These are phyloP conservation scores for Saccopteryx bilineata DNA, from an alignment of 2,113 vertebrate genomes.

Conservation along the genomic window DNA sequence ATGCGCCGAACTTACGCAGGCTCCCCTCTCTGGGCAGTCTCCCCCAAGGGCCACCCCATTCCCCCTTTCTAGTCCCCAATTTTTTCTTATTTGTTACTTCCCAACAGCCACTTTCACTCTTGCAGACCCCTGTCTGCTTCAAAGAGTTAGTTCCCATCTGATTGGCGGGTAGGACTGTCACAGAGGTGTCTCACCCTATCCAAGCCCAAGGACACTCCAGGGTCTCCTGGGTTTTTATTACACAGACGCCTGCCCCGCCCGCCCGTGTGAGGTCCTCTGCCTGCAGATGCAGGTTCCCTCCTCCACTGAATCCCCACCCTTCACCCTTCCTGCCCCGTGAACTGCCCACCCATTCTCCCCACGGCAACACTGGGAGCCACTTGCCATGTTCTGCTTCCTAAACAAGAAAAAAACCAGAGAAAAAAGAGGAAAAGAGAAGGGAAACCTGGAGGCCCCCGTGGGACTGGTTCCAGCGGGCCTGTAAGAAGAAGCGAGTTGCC, in stretches of 20 bases:
- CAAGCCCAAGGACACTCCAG: constrained; percentile 61
- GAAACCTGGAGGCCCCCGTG: background rate
- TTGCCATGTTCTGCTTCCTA: background rate
- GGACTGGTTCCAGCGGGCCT: background rate
- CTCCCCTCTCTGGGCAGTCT: background rate
- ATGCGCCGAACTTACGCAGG: background rate
- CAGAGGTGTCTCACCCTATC: background rate
- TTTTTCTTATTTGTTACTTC: constrained; percentile 5
- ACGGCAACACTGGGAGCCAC: background rate
- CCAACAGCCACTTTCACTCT: background rate
- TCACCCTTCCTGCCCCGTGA: background rate
- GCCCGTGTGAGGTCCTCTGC: background rate
- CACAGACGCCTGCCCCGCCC: background rate
- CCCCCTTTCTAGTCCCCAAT: background rate
- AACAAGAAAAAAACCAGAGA: background rate
- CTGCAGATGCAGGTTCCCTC: background rate
- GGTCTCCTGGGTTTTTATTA: constrained; percentile 9
- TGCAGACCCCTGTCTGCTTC: too few species aligned
- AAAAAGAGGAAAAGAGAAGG: background rate
- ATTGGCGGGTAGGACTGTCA: constrained; percentile 62
- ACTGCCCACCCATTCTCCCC: background rate
- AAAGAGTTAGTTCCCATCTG: constrained; percentile 1
- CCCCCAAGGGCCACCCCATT: background rate
- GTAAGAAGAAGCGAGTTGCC: background rate
- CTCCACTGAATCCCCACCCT: background rate